These are phyloP conservation scores for Griposia aprilina DNA, from an alignment of 2,888 invertebrate species.

Conservation along the genomic window DNA sequence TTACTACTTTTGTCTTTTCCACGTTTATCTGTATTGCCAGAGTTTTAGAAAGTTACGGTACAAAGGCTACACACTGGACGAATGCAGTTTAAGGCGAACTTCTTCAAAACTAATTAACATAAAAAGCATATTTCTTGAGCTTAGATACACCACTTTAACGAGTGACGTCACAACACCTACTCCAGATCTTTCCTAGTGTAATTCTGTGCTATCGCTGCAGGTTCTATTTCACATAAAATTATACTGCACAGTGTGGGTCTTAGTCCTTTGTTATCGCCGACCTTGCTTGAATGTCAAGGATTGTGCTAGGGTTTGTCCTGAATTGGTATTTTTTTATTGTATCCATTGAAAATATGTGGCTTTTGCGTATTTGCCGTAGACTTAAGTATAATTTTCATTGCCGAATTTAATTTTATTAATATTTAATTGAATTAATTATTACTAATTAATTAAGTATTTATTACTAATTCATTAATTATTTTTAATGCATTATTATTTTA, in stretches of 20 bases:
- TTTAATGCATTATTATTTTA: no score
- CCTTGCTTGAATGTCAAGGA: slow-evolving; percentile 88
- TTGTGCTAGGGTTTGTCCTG: slow-evolving; percentile 66
- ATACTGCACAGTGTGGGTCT: slow-evolving; percentile 69
- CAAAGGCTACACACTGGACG: not conserved
- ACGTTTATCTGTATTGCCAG: no score
- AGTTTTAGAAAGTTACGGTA: not conserved
- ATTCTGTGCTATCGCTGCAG: slow-evolving; percentile 54
- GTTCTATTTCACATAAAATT: slow-evolving; percentile 70
- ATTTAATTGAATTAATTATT: no score
- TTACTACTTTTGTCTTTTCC: no score
- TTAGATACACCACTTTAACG: not conserved
- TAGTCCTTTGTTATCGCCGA: slow-evolving; percentile 75
- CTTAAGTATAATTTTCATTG: not conserved
- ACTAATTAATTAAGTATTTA: no score
- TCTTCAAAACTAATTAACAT: not conserved
- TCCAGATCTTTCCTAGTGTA: slow-evolving; percentile 48
- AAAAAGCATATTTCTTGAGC: not conserved
- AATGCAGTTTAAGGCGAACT: not conserved
- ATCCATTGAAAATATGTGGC: not conserved
- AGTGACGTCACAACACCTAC: slow-evolving; percentile 33
- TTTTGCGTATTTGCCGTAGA: not conserved
- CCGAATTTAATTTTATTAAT: no score
- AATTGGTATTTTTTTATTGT: slow-evolving; percentile 33
- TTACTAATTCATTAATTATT: no score